phyloP scores from a whole-genome alignment of 2,888 invertebrate species.

The Flexamia atlantica region DNA sequence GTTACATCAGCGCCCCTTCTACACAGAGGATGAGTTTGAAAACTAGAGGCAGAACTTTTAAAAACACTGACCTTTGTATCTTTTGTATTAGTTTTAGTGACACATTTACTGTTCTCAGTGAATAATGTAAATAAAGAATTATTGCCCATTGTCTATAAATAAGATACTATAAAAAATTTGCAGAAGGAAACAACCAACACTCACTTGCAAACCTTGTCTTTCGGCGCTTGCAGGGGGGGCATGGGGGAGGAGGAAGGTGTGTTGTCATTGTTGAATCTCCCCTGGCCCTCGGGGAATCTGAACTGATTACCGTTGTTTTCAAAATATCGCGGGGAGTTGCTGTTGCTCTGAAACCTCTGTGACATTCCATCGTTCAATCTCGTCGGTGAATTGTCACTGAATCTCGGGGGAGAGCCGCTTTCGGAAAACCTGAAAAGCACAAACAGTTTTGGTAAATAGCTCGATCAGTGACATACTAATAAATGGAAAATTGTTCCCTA shows the following conservation, averaged over 20 bases:
- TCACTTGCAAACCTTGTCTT: slow-evolving; percentile 63
- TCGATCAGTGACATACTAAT: too few species aligned
- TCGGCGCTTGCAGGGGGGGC: not conserved
- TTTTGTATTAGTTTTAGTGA: too few species aligned
- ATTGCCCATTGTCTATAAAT: too few species aligned
- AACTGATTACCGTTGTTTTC: slow-evolving; percentile 34
- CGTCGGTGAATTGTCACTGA: not conserved
- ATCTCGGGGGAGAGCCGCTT: slow-evolving; percentile 11
- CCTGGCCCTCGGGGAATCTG: slow-evolving; percentile 38
- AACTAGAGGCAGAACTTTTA: too few species aligned
- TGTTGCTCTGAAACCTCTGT: slow-evolving; percentile 13
- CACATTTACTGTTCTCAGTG: too few species aligned
- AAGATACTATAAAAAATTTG: too few species aligned
- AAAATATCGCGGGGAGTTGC: slow-evolving; percentile 26
- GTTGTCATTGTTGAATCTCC: slow-evolving; percentile 18
- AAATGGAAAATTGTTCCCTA: too few species aligned
- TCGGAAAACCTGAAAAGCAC: not conserved
- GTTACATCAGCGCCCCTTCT: too few species aligned
- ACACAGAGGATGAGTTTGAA: too few species aligned
- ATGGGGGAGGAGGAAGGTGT: not conserved
- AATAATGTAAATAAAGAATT: too few species aligned
- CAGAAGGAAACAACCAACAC: not conserved
- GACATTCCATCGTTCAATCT: slow-evolving; percentile 11
- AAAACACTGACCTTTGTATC: too few species aligned
- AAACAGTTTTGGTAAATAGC: not conserved